A percentile compares a stretch with the other conserved stretches of the same genome.
Conservation (phyloP, 92 coral and sea anemone species). For the Phymanthus crucifer region DNA sequence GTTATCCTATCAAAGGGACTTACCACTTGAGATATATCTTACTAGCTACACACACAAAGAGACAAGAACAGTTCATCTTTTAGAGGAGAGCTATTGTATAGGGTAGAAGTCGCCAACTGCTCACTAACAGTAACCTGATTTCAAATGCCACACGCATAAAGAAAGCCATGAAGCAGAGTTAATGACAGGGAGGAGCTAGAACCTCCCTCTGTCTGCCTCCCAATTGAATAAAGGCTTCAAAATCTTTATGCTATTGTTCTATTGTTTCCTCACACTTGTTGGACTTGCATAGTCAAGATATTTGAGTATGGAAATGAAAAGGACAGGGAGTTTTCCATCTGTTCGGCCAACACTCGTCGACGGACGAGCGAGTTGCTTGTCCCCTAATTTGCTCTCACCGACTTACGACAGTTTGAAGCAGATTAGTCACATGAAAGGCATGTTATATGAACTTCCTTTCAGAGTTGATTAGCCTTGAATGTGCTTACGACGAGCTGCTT, state of each 20-base stretch:
- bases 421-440: neutral
- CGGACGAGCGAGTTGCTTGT: neutral
- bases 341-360: neutral
- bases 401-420: conserved; percentile 3
- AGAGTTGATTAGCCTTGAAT: neutral
- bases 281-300: neutral
- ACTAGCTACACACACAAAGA: conserved; percentile 5
- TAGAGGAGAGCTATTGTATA: neutral
- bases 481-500: neutral
- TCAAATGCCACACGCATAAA: neutral
- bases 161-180: neutral
- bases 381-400: neutral
- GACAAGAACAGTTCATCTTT: neutral
- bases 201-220: neutral
- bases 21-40: conserved; percentile 2
- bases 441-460: conserved; percentile 1
- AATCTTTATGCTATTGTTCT: neutral
- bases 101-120: neutral
- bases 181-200: neutral
- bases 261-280: neutral
- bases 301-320: neutral
- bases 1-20: conserved; percentile 13
- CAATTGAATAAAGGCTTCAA: neutral
- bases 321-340: conserved; percentile 1
- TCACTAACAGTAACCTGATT: neutral